Base-by-base conservation (phyloP, 1,140 invertebrate species). In the Pomacea maculata region DNA sequence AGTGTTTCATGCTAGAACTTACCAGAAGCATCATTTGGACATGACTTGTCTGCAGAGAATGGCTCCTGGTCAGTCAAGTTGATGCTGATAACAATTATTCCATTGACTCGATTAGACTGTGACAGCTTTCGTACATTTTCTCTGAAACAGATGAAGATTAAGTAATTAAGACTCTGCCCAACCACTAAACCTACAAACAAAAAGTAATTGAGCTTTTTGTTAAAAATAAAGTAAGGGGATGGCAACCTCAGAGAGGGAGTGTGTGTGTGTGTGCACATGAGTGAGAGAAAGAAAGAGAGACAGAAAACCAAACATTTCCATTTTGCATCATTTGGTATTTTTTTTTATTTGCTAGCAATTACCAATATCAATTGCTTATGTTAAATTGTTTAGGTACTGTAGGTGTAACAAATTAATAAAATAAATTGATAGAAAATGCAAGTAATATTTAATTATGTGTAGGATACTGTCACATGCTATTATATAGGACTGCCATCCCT, bases 11-110 rank as follows among this genome's bases (percentile, higher is more conserved):
- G 55, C 45, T 9, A 9, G 25, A 54, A 94, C 74, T 89, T 84
- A 89, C 94, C 94, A 80, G 94, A 95, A 84, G 93, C 94, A 90
- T 94, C 93, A 93, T 98, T 98, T 0, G 97, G 97, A 92, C 97
- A 98, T 25, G 92, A 93, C 29, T 94, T 93, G 83, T 97, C 97
- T 70, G 95, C 94, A n/a, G 95, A 94, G 89, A 94, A 95, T 54
- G 76, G 85, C 64, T 78, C 83, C 12, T 83, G 79, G 65, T 82
- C 64, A 25, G 75, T 75, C 15, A 78, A 68, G n/a, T 85, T 80
- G 1, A 75, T 34, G 75, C 90, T 87, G 61, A 95, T 87, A 0
- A 95, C 87, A 57, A 93, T 84, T 10, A 95, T 90, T 29, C 95
- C 95, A 84, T 92, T 93, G 29, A 95, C 91, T 80, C 93, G 93